Conservation (phyloP, 2,797 vertebrate species). For the Channa striata region DNA sequence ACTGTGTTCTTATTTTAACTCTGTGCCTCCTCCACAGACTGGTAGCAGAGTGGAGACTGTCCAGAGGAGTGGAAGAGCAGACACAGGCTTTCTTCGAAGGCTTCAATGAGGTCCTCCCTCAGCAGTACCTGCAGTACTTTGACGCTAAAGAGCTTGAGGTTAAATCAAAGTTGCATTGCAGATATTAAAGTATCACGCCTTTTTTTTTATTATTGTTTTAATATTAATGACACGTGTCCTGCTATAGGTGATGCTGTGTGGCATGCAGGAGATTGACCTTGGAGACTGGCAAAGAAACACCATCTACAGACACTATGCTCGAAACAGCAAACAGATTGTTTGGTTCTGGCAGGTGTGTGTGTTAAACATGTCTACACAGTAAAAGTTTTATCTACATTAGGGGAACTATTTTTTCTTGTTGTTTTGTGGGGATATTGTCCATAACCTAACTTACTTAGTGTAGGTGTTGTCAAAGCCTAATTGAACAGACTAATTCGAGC, state of each 20-base stretch:
- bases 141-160: conserved; percentile 99
- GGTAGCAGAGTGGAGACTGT: conserved; percentile 97
- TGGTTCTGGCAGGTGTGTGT: conserved; percentile 98
- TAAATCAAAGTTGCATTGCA: neutral
- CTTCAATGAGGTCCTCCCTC: conserved; percentile 97
- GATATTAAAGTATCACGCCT: neutral
- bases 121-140: conserved; percentile 98
- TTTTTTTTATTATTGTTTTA: no score
- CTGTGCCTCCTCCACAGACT: conserved; percentile 79
- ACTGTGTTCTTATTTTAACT: conserved; percentile 72
- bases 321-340: conserved; percentile 98
- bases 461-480: no score
- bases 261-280: conserved; percentile 98
- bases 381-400: no score
- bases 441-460: no score
- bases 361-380: no score
- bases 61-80: conserved; percentile 96
- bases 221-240: neutral
- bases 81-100: conserved; percentile 98
- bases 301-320: conserved; percentile 96
- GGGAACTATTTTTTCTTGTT: no score
- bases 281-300: conserved; percentile 97
- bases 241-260: conserved; percentile 94
- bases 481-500: no score
- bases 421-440: no score